Base-by-base conservation (phyloP, 2,888 invertebrate genomes). In the Tuberolachnus salignus region DNA sequence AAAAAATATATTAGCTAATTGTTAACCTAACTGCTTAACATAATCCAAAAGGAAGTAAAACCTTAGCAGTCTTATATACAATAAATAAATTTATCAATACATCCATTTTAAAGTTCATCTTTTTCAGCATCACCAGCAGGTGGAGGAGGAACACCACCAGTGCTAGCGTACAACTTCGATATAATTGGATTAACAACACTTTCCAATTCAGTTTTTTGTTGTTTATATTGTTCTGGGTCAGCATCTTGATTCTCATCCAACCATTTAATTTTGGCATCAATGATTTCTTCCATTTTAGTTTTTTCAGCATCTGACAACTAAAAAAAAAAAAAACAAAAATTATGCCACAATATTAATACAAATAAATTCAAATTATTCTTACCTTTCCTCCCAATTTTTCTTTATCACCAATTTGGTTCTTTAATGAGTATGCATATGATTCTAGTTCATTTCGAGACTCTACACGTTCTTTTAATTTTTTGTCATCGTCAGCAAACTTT, bases 401-500 rank as follows among this genome's bases (percentile, higher is more conserved):
- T 87, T 98, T 98, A 86, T 99, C 98, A 80, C 90, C 90, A 46
- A 99, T 89, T 87, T 98, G 98, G 87, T 97, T 98, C 89, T 98
- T 99, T 81, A 99, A 89, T 3, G 97, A 96, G 87, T 99, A 99
- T 0, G 97, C 95, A 84, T 97, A 98, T 80, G 95, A 94, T 87
- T 99, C 98, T 75, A 99, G 89, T 85, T 98, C 98, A 86, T 98
- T 98, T 83, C 97, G 91, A 4, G 98, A 92, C 85, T 98, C 98
- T 4, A 98, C 97, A 72, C 93, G 90, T 87, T 98, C 96, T 87
- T 96, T 96, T 82, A 96, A 88, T 87, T 95, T 96, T 88, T 97
- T 97, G 87, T 99, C 99, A 83, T 99, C 98, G 84, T 98, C 98
- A 21, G 98, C 97, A 87, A 98, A 99, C 86, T 95, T 95, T 88